These are phyloP conservation scores for Thelaira solivaga DNA, from an alignment of 2,888 invertebrate genomes.

Conservation along the genomic window DNA sequence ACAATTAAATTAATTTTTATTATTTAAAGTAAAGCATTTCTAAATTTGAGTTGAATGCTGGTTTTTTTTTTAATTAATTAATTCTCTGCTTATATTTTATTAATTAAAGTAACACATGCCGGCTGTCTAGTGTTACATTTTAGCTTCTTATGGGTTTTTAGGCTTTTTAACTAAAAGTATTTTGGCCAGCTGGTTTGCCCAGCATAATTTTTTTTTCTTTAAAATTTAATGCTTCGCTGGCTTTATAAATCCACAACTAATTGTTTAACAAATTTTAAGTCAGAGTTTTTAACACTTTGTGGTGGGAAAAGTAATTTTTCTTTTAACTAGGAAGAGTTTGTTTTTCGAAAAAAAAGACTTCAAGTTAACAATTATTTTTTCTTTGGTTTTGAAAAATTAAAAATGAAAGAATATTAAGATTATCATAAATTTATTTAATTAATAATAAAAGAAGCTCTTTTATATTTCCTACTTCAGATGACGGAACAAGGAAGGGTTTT, in stretches of 20 bases:
- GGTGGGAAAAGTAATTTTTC: constrained; percentile 27
- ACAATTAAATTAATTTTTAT: not conserved
- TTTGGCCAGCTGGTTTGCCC: no score
- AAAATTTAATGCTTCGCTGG: constrained; percentile 56
- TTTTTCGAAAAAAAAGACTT: not conserved
- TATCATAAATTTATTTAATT: constrained; percentile 29
- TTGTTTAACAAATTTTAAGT: constrained; percentile 38
- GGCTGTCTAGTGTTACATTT: no score
- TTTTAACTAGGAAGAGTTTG: constrained; percentile 12
- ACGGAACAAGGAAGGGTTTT: constrained; percentile 41
- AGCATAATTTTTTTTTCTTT: constrained; percentile 21
- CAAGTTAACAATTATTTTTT: no score
- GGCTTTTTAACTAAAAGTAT: no score
- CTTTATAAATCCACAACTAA: constrained; percentile 19
- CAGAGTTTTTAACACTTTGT: not conserved
- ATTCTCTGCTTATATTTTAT: no score
- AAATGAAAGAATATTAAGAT: not conserved
- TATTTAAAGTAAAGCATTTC: not conserved
- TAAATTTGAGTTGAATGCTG: no score
- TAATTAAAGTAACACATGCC: no score
- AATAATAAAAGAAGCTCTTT: not conserved
- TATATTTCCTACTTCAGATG: not conserved
- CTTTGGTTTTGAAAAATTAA: no score
- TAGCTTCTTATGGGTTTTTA: no score
- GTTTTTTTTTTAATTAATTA: no score